A percentile compares a stretch with the other conserved stretches of the same genome.
phyloP scores from a whole-genome alignment of 2,888 invertebrate species.

The Eupsilia transversa region DNA sequence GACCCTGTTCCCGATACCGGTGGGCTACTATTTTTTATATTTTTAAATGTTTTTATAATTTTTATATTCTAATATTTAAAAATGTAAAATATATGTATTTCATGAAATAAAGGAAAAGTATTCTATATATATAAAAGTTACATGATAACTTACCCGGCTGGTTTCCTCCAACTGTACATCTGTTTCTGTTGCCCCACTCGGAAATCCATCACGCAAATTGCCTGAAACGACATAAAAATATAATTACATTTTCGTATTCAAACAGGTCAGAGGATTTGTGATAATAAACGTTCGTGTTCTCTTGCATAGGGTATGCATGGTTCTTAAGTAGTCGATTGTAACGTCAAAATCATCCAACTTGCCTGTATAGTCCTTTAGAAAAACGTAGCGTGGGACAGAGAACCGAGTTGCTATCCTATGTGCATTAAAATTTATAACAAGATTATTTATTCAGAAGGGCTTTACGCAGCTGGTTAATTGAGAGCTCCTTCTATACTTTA shows the following conservation, averaged over 20 bases:
- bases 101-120: too few relatives aligned
- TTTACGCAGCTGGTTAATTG: too few relatives aligned
- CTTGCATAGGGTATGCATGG: not conserved
- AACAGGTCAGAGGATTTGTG: not conserved
- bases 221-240: conserved; percentile 74
- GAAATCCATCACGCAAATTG: conserved; percentile 88
- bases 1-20: too few relatives aligned
- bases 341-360: not conserved
- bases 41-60: too few relatives aligned
- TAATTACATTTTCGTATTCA: not conserved
- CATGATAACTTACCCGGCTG: conserved; percentile 76
- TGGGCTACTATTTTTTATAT: too few relatives aligned
- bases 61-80: too few relatives aligned
- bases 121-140: not conserved
- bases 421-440: too few relatives aligned
- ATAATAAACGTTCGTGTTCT: not conserved
- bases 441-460: too few relatives aligned
- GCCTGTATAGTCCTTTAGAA: not conserved
- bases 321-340: not conserved
- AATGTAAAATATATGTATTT: too few relatives aligned
- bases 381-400: not conserved
- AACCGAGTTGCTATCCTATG: too few relatives aligned
- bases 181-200: conserved; percentile 86
- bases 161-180: conserved; percentile 85
- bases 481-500: too few relatives aligned